Conservation (phyloP, 2,797 vertebrate species). For the Platalea minor region DNA sequence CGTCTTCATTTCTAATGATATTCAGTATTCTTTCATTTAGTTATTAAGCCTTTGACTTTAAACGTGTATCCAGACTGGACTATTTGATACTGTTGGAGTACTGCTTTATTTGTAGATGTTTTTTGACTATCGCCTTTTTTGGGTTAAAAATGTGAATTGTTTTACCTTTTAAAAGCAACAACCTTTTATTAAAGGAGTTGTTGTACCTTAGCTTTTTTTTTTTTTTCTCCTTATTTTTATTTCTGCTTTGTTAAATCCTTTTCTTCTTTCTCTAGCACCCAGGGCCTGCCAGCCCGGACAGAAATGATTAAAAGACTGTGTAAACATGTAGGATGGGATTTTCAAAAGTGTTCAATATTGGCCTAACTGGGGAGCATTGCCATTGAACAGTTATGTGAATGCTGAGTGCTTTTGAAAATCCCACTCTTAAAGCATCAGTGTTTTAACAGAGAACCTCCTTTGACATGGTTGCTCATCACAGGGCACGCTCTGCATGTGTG, state of each 20-base stretch:
- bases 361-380: slow-evolving; percentile 52
- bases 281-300: slow-evolving; percentile 49
- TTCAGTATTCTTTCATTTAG: slow-evolving; percentile 47
- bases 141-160: slow-evolving; percentile 11
- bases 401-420: slow-evolving; percentile 67
- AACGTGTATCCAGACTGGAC: not conserved
- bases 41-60: slow-evolving; percentile 35
- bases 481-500: slow-evolving; percentile 63
- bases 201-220: slow-evolving; percentile 6
- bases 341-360: slow-evolving; percentile 66
- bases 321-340: slow-evolving; percentile 67
- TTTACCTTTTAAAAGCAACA: slow-evolving; percentile 2
- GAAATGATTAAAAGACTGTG: slow-evolving; percentile 69
- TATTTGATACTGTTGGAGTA: not conserved
- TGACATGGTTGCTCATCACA: slow-evolving; percentile 61
- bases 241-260: slow-evolving; percentile 62
- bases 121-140: slow-evolving; percentile 3
- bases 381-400: slow-evolving; percentile 60
- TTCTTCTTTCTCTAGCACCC: slow-evolving; percentile 34
- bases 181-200: slow-evolving; percentile 27
- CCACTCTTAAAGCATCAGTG: slow-evolving; percentile 62
- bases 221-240: slow-evolving; percentile 35
- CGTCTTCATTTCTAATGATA: slow-evolving; percentile 66
- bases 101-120: not conserved
- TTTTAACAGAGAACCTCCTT: slow-evolving; percentile 65